Conservation (phyloP, 2,113 vertebrate genomes). For the Etia nguti region DNA sequence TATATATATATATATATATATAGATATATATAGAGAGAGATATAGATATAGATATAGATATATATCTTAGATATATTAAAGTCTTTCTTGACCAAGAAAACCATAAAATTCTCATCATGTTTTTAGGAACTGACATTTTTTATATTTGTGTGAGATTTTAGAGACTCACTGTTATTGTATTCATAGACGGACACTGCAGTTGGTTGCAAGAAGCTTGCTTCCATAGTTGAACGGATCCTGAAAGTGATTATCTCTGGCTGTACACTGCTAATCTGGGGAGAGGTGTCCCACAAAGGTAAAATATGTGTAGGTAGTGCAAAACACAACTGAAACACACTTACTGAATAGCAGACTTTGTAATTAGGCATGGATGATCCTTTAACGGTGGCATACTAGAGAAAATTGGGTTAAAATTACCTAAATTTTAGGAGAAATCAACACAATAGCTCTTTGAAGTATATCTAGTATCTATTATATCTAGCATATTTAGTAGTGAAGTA, state of each 20-base stretch:
- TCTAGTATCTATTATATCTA: not conserved
- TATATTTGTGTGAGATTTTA: not conserved
- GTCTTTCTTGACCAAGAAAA: not conserved
- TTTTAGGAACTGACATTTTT: not conserved
- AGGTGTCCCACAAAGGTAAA: not conserved
- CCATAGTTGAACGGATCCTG: constrained; percentile 62
- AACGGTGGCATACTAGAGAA: not conserved
- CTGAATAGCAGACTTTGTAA: not conserved
- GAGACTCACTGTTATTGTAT: constrained; percentile 63
- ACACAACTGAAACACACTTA: not conserved
- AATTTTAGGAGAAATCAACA: not conserved
- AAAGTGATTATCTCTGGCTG: constrained; percentile 52
- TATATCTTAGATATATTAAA: not conserved
- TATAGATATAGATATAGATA: no score
- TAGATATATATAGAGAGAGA: fast-evolving
- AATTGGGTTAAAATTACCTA: not conserved
- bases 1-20: fast-evolving
- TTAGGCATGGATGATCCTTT: not conserved
- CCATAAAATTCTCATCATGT: not conserved
- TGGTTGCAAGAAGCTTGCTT: constrained; percentile 71
- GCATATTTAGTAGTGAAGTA: not conserved
- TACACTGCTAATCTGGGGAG: constrained; percentile 38
- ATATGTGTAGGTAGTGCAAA: not conserved
- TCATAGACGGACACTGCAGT: constrained; percentile 75
- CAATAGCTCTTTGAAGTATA: not conserved